Percentiles rank a stretch among this genome's conserved stretches.
Evolutionary conservation across 2,113 vertebrate genomes (phyloP).

Genomic region (Onychostruthus taczanowskii): DNA sequence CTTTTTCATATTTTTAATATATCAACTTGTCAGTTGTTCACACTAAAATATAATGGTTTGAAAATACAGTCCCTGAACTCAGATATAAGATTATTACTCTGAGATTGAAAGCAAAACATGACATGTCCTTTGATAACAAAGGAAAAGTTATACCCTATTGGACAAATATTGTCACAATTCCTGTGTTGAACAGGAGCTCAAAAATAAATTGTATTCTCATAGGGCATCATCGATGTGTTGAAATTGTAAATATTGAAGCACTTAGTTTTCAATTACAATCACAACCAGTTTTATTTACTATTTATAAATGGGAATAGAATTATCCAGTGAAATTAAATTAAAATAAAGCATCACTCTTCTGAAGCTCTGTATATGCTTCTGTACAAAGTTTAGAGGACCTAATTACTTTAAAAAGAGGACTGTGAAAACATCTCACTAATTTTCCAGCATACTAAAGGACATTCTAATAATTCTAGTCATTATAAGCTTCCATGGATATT

Average conservation of each 20-base stretch:
- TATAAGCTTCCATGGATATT: not conserved
- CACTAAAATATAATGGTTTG: not conserved
- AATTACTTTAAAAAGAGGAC: not conserved
- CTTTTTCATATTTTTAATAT: constrained; percentile 24
- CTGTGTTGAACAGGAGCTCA: not conserved
- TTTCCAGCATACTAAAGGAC: not conserved
- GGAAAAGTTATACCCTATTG: not conserved
- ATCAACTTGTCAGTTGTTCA: not conserved
- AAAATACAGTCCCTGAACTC: constrained; percentile 7
- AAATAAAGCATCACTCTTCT: not conserved
- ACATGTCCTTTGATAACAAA: constrained; percentile 12
- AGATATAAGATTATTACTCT: constrained; percentile 17
- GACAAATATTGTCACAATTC: not conserved
- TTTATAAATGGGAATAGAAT: not conserved
- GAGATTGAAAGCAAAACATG: constrained; percentile 1
- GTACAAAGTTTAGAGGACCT: not conserved
- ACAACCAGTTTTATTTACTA: not conserved
- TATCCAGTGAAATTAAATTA: not conserved
- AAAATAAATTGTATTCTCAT: not conserved
- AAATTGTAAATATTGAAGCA: not conserved
- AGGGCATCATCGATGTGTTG: not conserved
- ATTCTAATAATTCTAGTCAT: not conserved
- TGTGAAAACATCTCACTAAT: not conserved
- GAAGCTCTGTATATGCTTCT: not conserved
- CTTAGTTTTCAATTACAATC: not conserved